A percentile compares a stretch with the other conserved stretches of the same genome.
phyloP scores from a whole-genome alignment of 2,113 vertebrate genomes.

The Sminthopsis crassicaudata region DNA sequence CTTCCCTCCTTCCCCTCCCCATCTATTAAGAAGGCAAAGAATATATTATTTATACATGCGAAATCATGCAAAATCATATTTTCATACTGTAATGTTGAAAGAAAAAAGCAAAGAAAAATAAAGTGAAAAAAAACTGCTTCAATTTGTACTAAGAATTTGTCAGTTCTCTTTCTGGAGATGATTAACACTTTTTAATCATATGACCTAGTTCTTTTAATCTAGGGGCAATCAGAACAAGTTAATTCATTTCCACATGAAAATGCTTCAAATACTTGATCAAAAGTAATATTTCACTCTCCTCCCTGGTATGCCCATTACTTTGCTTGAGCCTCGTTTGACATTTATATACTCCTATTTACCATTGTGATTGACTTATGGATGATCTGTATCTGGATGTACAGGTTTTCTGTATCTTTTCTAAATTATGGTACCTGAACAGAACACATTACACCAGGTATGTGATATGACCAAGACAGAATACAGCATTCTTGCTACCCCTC shows the following conservation, averaged over 20 bases:
- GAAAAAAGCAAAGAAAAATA: not conserved
- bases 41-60: not conserved
- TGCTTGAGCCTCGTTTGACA: not conserved
- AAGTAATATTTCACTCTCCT: not conserved
- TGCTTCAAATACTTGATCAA: not conserved
- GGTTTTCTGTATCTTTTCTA: not conserved
- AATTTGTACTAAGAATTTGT: not conserved
- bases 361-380: not conserved
- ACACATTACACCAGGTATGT: not conserved
- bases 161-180: not conserved
- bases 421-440: not conserved
- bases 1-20: not conserved
- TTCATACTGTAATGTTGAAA: not conserved
- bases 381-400: not conserved
- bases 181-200: not conserved
- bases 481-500: not conserved
- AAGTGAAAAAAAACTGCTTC: not conserved
- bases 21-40: not conserved
- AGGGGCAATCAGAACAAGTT: not conserved
- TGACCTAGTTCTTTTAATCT: not conserved
- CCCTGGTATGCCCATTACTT: not conserved
- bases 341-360: not conserved
- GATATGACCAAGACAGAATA: not conserved
- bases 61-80: not conserved
- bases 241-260: not conserved